Percentiles rank a stretch among this genome's conserved stretches.
phyloP scores from a whole-genome alignment of 2,888 invertebrate species.

The Chalcosyrphus nemorum region DNA sequence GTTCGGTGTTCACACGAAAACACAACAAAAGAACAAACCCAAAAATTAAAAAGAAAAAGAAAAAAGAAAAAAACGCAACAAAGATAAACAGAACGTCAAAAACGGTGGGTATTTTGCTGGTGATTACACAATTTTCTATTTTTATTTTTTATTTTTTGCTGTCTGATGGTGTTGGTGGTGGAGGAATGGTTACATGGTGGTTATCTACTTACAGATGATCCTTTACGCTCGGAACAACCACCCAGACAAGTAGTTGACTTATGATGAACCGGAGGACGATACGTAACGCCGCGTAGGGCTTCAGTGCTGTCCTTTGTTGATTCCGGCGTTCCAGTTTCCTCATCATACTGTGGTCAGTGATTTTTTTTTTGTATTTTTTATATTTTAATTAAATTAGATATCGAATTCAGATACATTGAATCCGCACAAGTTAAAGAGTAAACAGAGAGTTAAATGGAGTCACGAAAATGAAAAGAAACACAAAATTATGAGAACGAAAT shows the following conservation, averaged over 20 bases:
- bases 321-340: slow-evolving; percentile 83
- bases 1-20: slow-evolving; percentile 39
- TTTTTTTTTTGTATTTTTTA: slow-evolving; percentile 43
- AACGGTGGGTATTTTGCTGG: slow-evolving; percentile 20
- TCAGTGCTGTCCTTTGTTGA: slow-evolving; percentile 84
- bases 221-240: slow-evolving; percentile 88
- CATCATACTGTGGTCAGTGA: slow-evolving; percentile 79
- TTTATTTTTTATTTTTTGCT: background rate
- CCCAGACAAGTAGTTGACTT: slow-evolving; percentile 87
- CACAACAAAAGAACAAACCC: too few species aligned
- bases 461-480: slow-evolving; percentile 24
- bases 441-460: slow-evolving; percentile 26
- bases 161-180: slow-evolving; percentile 49
- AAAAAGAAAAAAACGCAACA: slow-evolving; percentile 35
- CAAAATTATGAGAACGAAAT: slow-evolving; percentile 24
- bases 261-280: slow-evolving; percentile 84
- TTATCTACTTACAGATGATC: slow-evolving; percentile 88
- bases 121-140: slow-evolving; percentile 28
- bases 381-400: slow-evolving; percentile 15
- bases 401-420: slow-evolving; percentile 27
- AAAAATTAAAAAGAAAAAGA: too few species aligned
- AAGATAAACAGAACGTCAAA: slow-evolving; percentile 16
- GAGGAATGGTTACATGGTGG: slow-evolving; percentile 35
- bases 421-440: slow-evolving; percentile 29
- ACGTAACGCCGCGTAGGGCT: slow-evolving; percentile 84